A percentile compares a stretch with the other conserved stretches of the same genome.
Conservation (phyloP, 1,140 invertebrate species). For the Globodera ellingtonae region DNA sequence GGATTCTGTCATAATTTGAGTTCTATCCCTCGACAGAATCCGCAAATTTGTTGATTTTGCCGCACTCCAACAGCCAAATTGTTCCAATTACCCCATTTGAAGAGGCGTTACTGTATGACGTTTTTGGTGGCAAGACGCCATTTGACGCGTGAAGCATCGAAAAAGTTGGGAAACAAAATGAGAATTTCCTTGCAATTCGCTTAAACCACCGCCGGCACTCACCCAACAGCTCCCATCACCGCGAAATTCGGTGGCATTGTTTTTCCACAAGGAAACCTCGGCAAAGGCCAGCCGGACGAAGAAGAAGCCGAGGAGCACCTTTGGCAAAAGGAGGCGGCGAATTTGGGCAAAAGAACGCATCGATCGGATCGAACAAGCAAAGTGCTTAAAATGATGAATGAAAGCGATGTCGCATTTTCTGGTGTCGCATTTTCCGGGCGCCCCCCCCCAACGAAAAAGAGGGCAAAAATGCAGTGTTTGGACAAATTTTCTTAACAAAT, state of each 20-base stretch:
- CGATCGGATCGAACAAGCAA: not conserved
- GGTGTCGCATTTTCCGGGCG: too few species aligned
- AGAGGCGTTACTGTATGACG: not conserved
- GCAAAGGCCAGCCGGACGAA: not conserved
- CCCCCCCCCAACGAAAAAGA: too few species aligned
- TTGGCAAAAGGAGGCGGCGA: not conserved
- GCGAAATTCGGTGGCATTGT: not conserved
- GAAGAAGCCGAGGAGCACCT: not conserved
- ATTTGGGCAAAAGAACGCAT: not conserved
- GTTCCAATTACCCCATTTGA: not conserved
- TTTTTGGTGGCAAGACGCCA: not conserved
- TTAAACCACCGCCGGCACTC: not conserved
- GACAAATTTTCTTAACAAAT: too few species aligned
- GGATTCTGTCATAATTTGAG: too few species aligned
- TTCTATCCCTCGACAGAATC: too few species aligned
- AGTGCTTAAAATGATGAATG: not conserved
- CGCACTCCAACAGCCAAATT: too few species aligned
- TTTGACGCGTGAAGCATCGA: not conserved
- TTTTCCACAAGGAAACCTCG: not conserved
- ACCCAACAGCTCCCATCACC: slow-evolving; percentile 4
- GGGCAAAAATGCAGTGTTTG: too few species aligned
- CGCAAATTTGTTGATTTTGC: too few species aligned
- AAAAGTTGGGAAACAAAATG: not conserved
- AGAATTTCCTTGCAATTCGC: not conserved
- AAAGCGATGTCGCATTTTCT: too few species aligned